Evolutionary conservation across 2,113 vertebrate species (phyloP).

Genomic region (Taxidea taxus): DNA sequence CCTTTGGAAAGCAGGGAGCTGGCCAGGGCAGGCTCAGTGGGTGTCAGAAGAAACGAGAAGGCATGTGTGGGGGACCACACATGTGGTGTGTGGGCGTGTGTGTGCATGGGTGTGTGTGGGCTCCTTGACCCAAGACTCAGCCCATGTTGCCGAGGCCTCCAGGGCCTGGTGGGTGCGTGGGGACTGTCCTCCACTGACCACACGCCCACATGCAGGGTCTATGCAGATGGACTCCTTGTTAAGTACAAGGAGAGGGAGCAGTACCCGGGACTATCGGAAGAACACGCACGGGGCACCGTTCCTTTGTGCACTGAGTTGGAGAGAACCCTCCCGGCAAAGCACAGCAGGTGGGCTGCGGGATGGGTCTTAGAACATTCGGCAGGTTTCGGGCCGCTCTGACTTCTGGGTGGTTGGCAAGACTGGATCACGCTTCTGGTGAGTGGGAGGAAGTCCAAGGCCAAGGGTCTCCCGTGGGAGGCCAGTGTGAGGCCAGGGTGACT

Average conservation of each 20-base stretch:
- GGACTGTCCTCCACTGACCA: not conserved
- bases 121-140: too few relatives aligned
- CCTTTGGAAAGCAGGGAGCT: not conserved
- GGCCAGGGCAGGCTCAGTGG: not conserved
- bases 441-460: not conserved
- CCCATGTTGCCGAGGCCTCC: too few relatives aligned
- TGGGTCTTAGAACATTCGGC: not conserved
- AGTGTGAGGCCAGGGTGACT: rapidly evolving
- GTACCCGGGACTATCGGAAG: rapidly evolving
- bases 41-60: too few relatives aligned
- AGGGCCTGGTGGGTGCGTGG: rapidly evolving
- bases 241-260: rapidly evolving
- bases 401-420: not conserved
- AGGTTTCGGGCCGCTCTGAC: not conserved
- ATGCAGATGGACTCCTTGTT: not conserved
- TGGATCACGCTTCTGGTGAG: not conserved
- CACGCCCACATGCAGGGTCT: rapidly evolving
- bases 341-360: rapidly evolving
- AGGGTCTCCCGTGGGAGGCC: rapidly evolving
- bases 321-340: not conserved
- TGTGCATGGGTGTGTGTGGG: rapidly evolving
- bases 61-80: too few relatives aligned
- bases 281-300: rapidly evolving
- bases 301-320: rapidly evolving
- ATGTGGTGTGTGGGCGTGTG: rapidly evolving